Percentiles rank a stretch among this genome's conserved stretches.
Evolutionary conservation across 2,113 vertebrate species (phyloP).

Genomic region (Bagarius yarrelli): DNA sequence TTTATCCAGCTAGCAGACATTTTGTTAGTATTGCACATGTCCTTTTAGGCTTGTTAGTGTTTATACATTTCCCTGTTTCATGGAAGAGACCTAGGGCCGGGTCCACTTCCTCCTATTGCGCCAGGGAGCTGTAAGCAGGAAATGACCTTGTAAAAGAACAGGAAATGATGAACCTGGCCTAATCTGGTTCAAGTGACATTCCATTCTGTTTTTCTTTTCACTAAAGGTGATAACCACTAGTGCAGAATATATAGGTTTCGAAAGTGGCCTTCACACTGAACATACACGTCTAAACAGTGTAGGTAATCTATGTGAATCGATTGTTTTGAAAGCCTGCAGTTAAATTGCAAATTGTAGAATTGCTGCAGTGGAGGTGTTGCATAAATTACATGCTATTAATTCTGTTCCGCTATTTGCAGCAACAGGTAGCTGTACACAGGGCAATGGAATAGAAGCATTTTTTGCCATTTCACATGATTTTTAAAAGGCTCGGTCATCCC

Average conservation of each 20-base stretch:
- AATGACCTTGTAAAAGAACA: constrained; percentile 71
- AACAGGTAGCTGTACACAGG: background rate
- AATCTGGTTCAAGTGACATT: constrained; percentile 50
- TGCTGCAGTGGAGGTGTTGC: background rate
- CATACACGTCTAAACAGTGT: too few relatives aligned
- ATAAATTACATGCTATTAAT: background rate
- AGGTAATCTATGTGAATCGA: background rate
- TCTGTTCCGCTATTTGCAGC: background rate
- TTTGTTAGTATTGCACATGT: background rate
- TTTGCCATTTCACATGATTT: background rate
- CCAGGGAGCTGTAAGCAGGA: constrained; percentile 65
- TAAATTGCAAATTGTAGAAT: background rate
- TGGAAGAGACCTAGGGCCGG: constrained; percentile 39
- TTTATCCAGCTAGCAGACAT: background rate
- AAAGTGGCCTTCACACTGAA: background rate
- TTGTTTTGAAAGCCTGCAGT: too few relatives aligned
- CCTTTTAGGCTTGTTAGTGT: constrained; percentile 8
- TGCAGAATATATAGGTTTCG: background rate
- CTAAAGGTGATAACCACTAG: background rate
- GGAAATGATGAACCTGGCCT: constrained; percentile 69
- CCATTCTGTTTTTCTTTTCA: constrained; percentile 42
- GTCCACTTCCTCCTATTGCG: constrained; percentile 66
- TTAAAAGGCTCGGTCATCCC: background rate
- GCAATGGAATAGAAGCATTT: background rate
- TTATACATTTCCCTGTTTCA: constrained; percentile 22